Conservation (phyloP, 2,888 invertebrate genomes). For the Dysmachus trigonus region DNA sequence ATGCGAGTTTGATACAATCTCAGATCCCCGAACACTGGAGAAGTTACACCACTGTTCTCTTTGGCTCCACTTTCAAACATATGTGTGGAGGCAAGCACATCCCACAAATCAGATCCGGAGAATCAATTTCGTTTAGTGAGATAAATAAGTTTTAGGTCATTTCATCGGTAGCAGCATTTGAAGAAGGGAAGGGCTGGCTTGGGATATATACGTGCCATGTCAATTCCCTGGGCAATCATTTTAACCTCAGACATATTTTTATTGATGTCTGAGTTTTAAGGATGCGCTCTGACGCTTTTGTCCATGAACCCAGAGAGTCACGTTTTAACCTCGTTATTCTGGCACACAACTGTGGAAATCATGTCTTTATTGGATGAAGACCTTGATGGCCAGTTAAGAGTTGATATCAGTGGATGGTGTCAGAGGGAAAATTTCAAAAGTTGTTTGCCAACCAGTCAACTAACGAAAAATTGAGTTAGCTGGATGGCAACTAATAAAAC, state of each 20-base stretch:
- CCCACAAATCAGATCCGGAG: conserved; percentile 28
- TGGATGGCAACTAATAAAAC: background rate
- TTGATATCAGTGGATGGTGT: background rate
- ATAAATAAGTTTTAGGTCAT: conserved; percentile 40
- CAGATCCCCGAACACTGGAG: background rate
- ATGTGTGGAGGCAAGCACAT: background rate
- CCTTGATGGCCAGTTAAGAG: background rate
- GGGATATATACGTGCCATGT: background rate
- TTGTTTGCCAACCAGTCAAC: background rate
- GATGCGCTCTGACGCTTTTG: background rate
- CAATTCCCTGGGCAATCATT: conserved; percentile 7
- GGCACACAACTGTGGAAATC: conserved; percentile 31
- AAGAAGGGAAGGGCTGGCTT: background rate
- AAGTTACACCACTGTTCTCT: background rate
- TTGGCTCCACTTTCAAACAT: background rate
- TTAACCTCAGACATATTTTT: conserved; percentile 23
- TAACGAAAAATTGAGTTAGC: background rate
- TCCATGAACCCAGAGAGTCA: background rate
- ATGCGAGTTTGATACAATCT: conserved; percentile 34
- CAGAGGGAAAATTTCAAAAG: background rate
- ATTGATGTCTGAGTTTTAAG: background rate
- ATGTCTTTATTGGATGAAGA: background rate
- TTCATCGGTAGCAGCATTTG: background rate
- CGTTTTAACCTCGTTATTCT: conserved; percentile 9
- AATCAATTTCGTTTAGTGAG: conserved; percentile 37